Percentiles rank a stretch among this genome's conserved stretches.
Evolutionary conservation across 2,888 invertebrate species (phyloP).

Genomic region (Drosophila rellima): DNA sequence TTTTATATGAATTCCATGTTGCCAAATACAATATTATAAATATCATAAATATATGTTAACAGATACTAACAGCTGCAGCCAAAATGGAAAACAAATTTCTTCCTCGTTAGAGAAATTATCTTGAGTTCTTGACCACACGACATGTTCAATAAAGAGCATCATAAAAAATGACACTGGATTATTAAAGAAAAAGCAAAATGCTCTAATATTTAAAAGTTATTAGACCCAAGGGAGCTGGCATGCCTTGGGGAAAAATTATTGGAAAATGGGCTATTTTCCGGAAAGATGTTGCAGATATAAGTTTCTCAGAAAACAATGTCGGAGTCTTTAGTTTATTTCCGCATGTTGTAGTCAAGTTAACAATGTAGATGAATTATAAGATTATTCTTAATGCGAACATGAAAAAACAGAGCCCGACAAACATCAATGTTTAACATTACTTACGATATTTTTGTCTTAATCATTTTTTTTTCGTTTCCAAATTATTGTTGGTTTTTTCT

Average conservation of each 20-base stretch:
- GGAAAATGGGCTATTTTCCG: slow-evolving; percentile 5
- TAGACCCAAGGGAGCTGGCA: slow-evolving; percentile 1
- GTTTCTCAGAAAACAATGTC: slow-evolving; percentile 3
- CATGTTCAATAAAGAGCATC: slow-evolving; percentile 48
- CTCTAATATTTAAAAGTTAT: slow-evolving; percentile 18
- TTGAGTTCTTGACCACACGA: slow-evolving; percentile 43
- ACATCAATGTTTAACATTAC: slow-evolving; percentile 8
- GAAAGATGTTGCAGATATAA: slow-evolving; percentile 1
- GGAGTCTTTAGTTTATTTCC: slow-evolving; percentile 6
- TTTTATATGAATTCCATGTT: slow-evolving; percentile 25
- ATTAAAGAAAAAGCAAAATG: slow-evolving; percentile 2
- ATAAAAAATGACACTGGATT: slow-evolving; percentile 35
- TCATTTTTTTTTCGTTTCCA: slow-evolving; percentile 13
- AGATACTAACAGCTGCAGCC: slow-evolving; percentile 69
- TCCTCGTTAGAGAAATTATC: slow-evolving; percentile 36
- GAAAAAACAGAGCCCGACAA: background rate
- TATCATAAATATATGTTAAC: slow-evolving; percentile 68
- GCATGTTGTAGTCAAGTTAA: slow-evolving; percentile 6
- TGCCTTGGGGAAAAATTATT: slow-evolving; percentile 1
- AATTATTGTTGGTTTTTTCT: slow-evolving; percentile 9
- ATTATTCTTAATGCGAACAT: background rate
- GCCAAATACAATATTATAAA: slow-evolving; percentile 56
- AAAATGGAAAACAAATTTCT: slow-evolving; percentile 19
- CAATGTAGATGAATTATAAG: slow-evolving; percentile 4
- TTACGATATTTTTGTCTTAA: background rate